These are phyloP conservation scores for Channallabes apus DNA, from an alignment of 2,797 vertebrate species.

Conservation along the genomic window DNA sequence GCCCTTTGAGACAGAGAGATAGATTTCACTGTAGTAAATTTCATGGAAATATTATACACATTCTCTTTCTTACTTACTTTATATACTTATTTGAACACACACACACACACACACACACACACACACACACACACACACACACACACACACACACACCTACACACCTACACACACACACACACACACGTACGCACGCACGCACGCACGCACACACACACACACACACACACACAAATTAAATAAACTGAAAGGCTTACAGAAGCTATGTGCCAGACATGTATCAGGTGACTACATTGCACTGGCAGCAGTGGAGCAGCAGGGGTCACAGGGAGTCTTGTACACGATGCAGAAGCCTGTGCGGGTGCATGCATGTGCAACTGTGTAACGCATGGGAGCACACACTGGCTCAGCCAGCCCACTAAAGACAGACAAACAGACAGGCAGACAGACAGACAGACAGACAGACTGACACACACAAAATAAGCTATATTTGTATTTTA, in stretches of 20 bases:
- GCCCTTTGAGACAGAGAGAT: slow-evolving; percentile 56
- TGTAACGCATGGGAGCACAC: slow-evolving; percentile 73
- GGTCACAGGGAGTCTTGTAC: slow-evolving; percentile 79
- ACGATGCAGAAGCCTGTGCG: slow-evolving; percentile 60
- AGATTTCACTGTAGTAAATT: slow-evolving; percentile 40
- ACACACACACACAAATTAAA: slow-evolving; percentile 38
- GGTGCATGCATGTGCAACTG: slow-evolving; percentile 35
- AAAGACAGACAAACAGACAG: slow-evolving; percentile 64
- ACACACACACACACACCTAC: too few relatives aligned
- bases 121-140: too few relatives aligned
- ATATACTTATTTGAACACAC: neutral
- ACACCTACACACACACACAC: too few relatives aligned
- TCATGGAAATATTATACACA: neutral
- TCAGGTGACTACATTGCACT: slow-evolving; percentile 78
- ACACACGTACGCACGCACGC: too few relatives aligned
- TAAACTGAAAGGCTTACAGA: slow-evolving; percentile 27
- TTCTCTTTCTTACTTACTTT: neutral
- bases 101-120: too few relatives aligned
- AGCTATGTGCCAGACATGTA: slow-evolving; percentile 66
- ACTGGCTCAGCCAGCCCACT: slow-evolving; percentile 70
- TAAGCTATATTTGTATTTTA: neutral
- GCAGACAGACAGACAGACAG: slow-evolving; percentile 58
- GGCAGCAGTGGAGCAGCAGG: slow-evolving; percentile 78
- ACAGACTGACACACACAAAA: neutral
- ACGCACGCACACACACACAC: neutral